Evolutionary conservation across 2,888 invertebrate genomes (phyloP), one percentile per base, ranked within the genome.

Genomic region (Diabrotica balteata): DNA sequence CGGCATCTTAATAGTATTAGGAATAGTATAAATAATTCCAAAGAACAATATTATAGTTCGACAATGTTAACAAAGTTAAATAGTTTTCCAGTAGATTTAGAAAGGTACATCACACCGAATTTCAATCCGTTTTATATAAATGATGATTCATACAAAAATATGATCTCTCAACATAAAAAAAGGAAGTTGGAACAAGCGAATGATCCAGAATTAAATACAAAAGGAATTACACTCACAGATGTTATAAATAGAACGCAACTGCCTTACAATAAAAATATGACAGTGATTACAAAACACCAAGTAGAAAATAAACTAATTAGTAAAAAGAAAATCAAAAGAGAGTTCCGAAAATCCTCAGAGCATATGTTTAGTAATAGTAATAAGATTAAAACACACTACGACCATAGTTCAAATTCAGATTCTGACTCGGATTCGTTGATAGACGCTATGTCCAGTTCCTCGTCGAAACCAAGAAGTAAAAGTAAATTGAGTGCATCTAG

Each of bases 171-270:
- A 55, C 94, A 94, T 80, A 91, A 91, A 79, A 87, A 89, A 68
- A 86, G 93, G 72, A 89, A 93, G 82, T 84, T 89, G 51, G 89
- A 90, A 67, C 88, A 89, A 79, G 90, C 91, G 89, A 87, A 88
- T 77, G 90, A 92, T 80, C 90, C 92, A 17, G 93, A 94, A 81
- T 86, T 94, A 61, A 91, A 92, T 77, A 93, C 91, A 10, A 88
- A 89, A 75, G 93, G 78, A 70, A 91, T 95, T 74, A 90, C 90
- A 8, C 83, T 95, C 62, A 89, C 91, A 75, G 95, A 91, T 83
- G 87, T 91, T 78, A 88, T 87, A 76, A 84, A 81, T 64, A 81
- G 90, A 74, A 80, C 84, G 9, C 83, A 81, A 73, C 76, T 84
- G 74, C 81, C 82, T 71, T 83, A 83, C 59, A 79, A 81, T 50